Conservation (phyloP, 2,888 invertebrate genomes). For the Nemoura dubitans region DNA sequence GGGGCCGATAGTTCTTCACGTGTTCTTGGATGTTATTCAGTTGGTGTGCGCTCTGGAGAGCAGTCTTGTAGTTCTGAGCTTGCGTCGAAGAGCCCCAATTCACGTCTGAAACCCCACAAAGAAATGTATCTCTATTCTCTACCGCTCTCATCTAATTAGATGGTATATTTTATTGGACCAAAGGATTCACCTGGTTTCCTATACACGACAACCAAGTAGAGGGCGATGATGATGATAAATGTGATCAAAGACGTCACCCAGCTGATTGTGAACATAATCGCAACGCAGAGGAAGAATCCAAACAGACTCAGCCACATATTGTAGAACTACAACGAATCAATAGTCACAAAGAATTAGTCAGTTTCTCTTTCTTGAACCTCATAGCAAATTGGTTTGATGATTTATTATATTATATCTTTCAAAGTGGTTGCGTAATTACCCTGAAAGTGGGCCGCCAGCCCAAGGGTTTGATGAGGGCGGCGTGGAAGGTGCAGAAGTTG, state of each 20-base stretch:
- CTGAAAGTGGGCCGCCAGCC: slow-evolving; percentile 92
- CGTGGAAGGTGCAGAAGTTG: slow-evolving; percentile 96
- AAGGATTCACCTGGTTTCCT: slow-evolving; percentile 80
- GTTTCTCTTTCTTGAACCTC: no score
- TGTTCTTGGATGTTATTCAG: slow-evolving; percentile 89
- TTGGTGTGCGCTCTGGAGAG: slow-evolving; percentile 82
- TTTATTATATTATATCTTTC: no score
- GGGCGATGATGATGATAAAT: slow-evolving; percentile 83
- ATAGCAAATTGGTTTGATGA: no score
- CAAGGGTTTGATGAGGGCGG: slow-evolving; percentile 84
- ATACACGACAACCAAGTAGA: slow-evolving; percentile 93
- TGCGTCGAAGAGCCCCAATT: slow-evolving; percentile 97
- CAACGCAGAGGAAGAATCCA: slow-evolving; percentile 84
- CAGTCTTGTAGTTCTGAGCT: slow-evolving; percentile 94
- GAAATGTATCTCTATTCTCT: not conserved
- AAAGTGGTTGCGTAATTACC: slow-evolving; percentile 68
- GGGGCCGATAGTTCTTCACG: slow-evolving; percentile 97
- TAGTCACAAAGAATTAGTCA: not conserved
- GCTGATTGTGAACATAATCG: slow-evolving; percentile 94
- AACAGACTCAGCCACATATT: slow-evolving; percentile 89
- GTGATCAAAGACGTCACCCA: slow-evolving; percentile 94
- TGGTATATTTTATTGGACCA: not conserved
- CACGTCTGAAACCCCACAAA: slow-evolving; percentile 59
- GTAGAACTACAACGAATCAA: slow-evolving; percentile 88
- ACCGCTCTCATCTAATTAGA: not conserved